A percentile compares a stretch with the other conserved stretches of the same genome.
phyloP scores from a whole-genome alignment of 2,797 vertebrate genomes.

The Platyrinchus mystaceus region DNA sequence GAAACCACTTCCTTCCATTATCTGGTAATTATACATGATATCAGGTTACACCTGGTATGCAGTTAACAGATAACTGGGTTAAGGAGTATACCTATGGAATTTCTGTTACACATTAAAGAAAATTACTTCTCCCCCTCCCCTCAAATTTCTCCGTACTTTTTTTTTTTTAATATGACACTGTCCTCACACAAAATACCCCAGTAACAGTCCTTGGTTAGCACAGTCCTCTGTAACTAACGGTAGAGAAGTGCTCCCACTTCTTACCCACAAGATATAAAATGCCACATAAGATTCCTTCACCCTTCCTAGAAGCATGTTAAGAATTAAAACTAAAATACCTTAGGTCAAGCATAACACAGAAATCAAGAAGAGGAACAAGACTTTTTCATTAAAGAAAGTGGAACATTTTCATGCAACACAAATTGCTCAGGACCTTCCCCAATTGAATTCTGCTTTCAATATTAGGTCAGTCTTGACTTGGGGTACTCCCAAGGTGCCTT shows the following conservation, averaged over 20 bases:
- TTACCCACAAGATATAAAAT: neutral
- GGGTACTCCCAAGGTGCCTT: neutral
- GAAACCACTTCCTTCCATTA: neutral
- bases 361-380: neutral
- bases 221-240: neutral
- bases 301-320: neutral
- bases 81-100: neutral
- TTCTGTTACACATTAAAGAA: neutral
- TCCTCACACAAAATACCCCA: neutral
- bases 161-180: neutral
- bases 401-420: neutral
- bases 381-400: neutral
- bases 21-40: neutral
- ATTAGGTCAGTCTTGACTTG: neutral
- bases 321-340: neutral
- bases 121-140: rapidly evolving
- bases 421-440: neutral
- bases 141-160: neutral
- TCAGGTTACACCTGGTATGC: neutral
- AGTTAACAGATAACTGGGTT: neutral
- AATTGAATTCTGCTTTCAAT: neutral
- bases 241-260: neutral
- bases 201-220: neutral
- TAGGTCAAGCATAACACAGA: neutral
- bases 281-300: neutral